These are phyloP conservation scores for Coleophora deauratella DNA, from an alignment of 2,888 invertebrate genomes.

Conservation along the genomic window DNA sequence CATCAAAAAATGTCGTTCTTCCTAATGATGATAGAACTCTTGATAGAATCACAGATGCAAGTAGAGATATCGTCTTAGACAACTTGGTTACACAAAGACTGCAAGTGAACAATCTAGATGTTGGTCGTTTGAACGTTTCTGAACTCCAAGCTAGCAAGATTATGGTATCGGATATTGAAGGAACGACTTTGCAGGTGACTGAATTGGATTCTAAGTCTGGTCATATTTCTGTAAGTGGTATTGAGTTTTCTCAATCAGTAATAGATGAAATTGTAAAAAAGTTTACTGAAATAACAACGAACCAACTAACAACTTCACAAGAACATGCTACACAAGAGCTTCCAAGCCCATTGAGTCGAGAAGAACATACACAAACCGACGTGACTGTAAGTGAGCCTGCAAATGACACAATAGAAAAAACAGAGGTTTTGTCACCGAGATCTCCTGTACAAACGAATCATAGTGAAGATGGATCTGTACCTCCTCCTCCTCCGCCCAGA, in stretches of 20 bases:
- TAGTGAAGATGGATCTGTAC: neutral
- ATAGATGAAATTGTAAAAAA: conserved; percentile 78
- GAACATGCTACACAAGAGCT: conserved; percentile 24
- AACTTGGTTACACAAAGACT: conserved; percentile 75
- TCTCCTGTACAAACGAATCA: conserved; percentile 6
- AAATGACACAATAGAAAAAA: conserved; percentile 17
- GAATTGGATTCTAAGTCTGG: conserved; percentile 82
- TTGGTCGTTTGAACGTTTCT: conserved; percentile 84
- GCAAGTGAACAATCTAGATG: conserved; percentile 83
- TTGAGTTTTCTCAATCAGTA: conserved; percentile 79
- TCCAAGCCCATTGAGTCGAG: conserved; percentile 43
- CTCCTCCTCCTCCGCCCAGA: conserved; percentile 18
- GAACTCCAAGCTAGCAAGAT: conserved; percentile 87
- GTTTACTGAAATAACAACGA: conserved; percentile 62
- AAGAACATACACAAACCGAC: conserved; percentile 62
- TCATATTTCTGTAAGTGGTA: conserved; percentile 77
- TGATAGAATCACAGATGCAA: conserved; percentile 44
- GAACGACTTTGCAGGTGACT: conserved; percentile 80
- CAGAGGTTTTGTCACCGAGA: conserved; percentile 5
- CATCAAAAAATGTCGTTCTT: conserved; percentile 25
- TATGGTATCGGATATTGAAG: conserved; percentile 86
- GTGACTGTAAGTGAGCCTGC: conserved; percentile 21
- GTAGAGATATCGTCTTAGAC: conserved; percentile 55
- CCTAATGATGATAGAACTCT: conserved; percentile 38
- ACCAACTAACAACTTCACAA: conserved; percentile 19